Percentiles rank a stretch among this genome's conserved stretches.
phyloP scores from a whole-genome alignment of 2,888 invertebrate species.

The Heliothis peltigera region DNA sequence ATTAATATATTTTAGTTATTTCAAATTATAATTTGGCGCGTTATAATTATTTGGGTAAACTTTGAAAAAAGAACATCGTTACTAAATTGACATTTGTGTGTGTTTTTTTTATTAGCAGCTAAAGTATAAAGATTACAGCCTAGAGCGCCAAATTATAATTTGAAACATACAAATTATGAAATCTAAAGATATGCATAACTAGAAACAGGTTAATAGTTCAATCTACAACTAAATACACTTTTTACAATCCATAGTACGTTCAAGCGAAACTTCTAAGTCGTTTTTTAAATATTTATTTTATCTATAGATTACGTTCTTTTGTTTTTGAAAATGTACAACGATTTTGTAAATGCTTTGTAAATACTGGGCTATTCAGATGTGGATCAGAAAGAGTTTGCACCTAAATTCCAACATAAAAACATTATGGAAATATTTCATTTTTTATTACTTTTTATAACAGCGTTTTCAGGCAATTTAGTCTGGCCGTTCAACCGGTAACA shows the following conservation, averaged over 20 bases:
- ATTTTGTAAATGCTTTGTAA: constrained; percentile 12
- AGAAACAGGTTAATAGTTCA: constrained; percentile 87
- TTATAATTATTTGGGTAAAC: constrained; percentile 24
- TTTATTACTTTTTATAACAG: constrained; percentile 22
- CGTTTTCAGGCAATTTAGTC: constrained; percentile 54
- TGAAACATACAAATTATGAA: constrained; percentile 76
- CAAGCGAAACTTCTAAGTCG: constrained; percentile 85
- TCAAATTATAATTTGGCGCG: constrained; percentile 71
- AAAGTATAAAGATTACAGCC: constrained; percentile 9
- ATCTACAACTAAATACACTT: constrained; percentile 89
- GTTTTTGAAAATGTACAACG: constrained; percentile 69
- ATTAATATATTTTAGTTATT: constrained; percentile 63
- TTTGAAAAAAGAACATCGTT: constrained; percentile 36
- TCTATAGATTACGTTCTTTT: constrained; percentile 74
- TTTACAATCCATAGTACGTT: constrained; percentile 86
- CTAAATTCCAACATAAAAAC: background rate
- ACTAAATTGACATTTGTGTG: constrained; percentile 47
- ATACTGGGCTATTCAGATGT: background rate
- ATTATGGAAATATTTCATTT: constrained; percentile 1
- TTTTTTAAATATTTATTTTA: constrained; percentile 80
- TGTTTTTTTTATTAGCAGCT: constrained; percentile 12
- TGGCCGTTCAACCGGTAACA: constrained; percentile 53
- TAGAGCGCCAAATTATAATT: constrained; percentile 65
- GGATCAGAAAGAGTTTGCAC: background rate
- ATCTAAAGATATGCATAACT: constrained; percentile 89